Evolutionary conservation across 2,113 vertebrate species (phyloP).

Genomic region (Marmota monax): DNA sequence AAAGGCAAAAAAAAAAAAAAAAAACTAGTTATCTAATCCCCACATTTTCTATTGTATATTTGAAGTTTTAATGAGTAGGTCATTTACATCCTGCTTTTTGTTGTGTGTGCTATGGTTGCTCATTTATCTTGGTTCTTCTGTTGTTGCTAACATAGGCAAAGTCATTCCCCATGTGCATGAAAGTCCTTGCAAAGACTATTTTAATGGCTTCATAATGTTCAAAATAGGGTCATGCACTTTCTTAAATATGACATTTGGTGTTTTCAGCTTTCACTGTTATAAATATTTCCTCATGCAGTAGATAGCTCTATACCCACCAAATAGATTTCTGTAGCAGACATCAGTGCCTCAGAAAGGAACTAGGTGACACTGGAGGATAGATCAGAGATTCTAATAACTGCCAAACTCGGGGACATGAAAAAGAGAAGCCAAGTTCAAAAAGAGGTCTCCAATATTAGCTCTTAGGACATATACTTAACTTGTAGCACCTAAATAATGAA

Average conservation of each 20-base stretch:
- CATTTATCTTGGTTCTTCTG: background rate
- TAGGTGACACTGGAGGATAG: background rate
- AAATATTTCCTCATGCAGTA: background rate
- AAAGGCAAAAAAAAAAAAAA: background rate
- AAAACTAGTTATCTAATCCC: background rate
- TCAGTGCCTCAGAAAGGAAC: background rate
- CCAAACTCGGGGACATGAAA: background rate
- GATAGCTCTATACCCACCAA: background rate
- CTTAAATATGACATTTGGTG: background rate
- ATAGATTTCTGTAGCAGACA: background rate
- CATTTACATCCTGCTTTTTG: background rate
- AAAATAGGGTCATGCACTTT: background rate
- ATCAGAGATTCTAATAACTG: background rate
- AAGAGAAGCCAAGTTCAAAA: background rate
- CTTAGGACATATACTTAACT: background rate
- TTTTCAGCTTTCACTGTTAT: background rate
- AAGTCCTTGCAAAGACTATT: constrained; percentile 48
- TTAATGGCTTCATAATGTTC: background rate
- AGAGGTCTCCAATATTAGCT: background rate
- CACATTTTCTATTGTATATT: background rate
- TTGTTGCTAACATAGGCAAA: background rate
- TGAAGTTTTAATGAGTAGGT: background rate
- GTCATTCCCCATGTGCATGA: background rate
- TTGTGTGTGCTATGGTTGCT: background rate
- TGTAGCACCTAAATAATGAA: background rate